phyloP scores from a whole-genome alignment of 1,140 invertebrate genomes.

The Drosophila biarmipes region DNA sequence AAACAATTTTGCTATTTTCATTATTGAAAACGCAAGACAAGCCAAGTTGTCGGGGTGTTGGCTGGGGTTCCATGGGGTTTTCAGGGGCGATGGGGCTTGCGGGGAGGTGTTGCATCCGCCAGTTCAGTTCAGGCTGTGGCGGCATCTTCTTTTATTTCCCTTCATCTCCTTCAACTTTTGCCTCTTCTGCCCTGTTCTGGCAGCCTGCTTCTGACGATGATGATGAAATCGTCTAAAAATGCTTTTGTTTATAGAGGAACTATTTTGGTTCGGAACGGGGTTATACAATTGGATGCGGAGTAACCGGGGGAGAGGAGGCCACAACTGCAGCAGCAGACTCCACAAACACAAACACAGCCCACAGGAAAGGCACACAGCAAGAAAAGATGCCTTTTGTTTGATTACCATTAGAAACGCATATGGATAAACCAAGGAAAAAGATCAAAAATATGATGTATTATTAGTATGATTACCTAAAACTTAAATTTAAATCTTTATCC shows the following conservation, averaged over 20 bases:
- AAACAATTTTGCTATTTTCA: slow-evolving; percentile 64
- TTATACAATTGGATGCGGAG: not conserved
- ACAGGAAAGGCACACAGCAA: not conserved
- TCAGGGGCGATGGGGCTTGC: not conserved
- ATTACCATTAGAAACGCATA: not conserved
- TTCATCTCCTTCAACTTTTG: not conserved
- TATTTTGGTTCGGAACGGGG: slow-evolving; percentile 26
- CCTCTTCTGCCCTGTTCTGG: slow-evolving; percentile 3
- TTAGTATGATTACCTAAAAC: too few species aligned
- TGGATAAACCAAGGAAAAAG: not conserved
- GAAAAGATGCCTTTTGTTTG: not conserved
- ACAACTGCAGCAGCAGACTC: slow-evolving; percentile 30
- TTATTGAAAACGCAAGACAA: slow-evolving; percentile 40
- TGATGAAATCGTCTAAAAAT: slow-evolving; percentile 72
- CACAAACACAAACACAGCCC: slow-evolving; percentile 1
- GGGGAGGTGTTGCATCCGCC: slow-evolving; percentile 33
- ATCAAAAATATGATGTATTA: not conserved
- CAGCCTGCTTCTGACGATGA: slow-evolving; percentile 27
- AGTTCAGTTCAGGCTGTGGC: not conserved
- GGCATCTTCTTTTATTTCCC: slow-evolving; percentile 9
- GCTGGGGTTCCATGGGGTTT: not conserved
- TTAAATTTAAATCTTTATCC: not conserved
- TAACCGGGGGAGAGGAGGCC: not conserved
- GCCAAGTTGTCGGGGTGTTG: slow-evolving; percentile 23
- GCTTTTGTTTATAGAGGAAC: slow-evolving; percentile 64